Percentiles rank a stretch among this genome's conserved stretches.
These are phyloP conservation scores for Promerops cafer DNA, from an alignment of 2,113 vertebrate species.

Conservation along the genomic window DNA sequence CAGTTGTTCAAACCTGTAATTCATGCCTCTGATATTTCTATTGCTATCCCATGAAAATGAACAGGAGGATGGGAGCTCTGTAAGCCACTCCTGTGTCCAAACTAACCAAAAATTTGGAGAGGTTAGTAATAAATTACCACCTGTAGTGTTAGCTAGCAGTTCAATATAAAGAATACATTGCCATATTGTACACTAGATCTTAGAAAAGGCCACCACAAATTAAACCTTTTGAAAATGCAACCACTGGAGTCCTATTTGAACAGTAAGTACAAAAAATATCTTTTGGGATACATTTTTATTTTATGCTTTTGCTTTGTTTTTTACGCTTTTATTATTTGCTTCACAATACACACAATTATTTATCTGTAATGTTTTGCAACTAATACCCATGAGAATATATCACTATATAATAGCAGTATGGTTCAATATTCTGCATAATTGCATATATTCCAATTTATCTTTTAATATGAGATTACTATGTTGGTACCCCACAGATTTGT, in stretches of 20 bases:
- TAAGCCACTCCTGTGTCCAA: neutral
- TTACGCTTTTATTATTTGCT: neutral
- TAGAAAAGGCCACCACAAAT: neutral
- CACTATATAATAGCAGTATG: neutral
- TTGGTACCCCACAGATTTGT: neutral
- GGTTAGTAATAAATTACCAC: neutral
- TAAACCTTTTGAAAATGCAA: neutral
- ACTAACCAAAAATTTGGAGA: neutral
- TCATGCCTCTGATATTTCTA: neutral
- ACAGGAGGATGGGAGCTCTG: rapidly evolving
- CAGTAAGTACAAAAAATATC: neutral
- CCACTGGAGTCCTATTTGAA: neutral
- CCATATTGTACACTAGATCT: neutral
- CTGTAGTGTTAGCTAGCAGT: neutral
- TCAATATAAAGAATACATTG: neutral
- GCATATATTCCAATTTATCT: neutral
- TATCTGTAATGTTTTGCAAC: neutral
- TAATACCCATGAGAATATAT: neutral
- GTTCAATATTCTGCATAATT: neutral
- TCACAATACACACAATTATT: neutral
- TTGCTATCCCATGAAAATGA: neutral
- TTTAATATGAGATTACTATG: neutral
- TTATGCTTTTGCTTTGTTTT: neutral
- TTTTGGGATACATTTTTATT: neutral
- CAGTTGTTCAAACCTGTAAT: neutral